phyloP scores from a whole-genome alignment of 2,113 vertebrate genomes.

The Rostratula benghalensis region DNA sequence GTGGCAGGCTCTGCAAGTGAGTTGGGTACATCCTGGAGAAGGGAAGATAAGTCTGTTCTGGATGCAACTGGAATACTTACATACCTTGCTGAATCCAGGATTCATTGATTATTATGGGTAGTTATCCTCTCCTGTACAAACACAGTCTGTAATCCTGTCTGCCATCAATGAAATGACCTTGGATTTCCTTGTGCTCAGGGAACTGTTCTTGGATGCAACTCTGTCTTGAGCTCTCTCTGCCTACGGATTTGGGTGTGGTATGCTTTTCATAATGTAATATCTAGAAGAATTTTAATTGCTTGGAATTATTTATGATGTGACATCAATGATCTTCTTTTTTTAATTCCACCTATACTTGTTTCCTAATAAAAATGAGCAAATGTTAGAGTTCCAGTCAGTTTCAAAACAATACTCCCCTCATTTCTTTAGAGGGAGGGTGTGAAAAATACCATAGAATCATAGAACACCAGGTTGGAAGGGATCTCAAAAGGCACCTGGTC shows the following conservation, averaged over 20 bases:
- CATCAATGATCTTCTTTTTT: not conserved
- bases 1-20: not conserved
- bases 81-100: not conserved
- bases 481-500: not conserved
- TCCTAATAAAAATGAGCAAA: not conserved
- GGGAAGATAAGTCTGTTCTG: not conserved
- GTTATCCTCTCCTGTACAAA: not conserved
- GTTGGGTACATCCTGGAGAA: not conserved
- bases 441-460: not conserved
- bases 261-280: not conserved
- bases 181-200: not conserved
- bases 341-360: not conserved
- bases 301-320: not conserved
- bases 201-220: not conserved
- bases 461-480: not conserved
- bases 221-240: not conserved
- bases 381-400: not conserved
- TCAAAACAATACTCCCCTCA: not conserved
- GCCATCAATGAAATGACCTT: not conserved
- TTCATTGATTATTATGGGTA: not conserved
- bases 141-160: not conserved
- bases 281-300: not conserved
- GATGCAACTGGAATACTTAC: not conserved
- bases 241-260: not conserved
- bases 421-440: not conserved